phyloP scores from a whole-genome alignment of 2,113 vertebrate species.

The Mus musculus region GRCm39 chr11:103492501-103493000 shows the following conservation, averaged over 20 bases:
- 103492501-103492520: too few species aligned
- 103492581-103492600: too few species aligned
- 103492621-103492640: too few species aligned
- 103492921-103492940: not conserved
- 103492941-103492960: not conserved
- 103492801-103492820: not conserved
- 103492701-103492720: constrained; percentile 5
- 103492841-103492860: not conserved
- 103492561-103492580: too few species aligned
- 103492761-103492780: not conserved
- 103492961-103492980: not conserved
- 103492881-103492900: not conserved
- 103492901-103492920: not conserved
- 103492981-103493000: not conserved
- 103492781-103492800: constrained; percentile 34
- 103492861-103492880: constrained; percentile 28
- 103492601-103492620: too few species aligned
- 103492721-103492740: not conserved
- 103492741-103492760: constrained; percentile 47
- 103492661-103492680: not conserved
- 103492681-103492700: not conserved
- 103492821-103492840: not conserved
- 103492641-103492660: too few species aligned
- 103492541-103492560: too few species aligned
- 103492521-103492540: too few species aligned